Conservation (phyloP, 2,797 vertebrate genomes). For the Poecilia velifera region DNA sequence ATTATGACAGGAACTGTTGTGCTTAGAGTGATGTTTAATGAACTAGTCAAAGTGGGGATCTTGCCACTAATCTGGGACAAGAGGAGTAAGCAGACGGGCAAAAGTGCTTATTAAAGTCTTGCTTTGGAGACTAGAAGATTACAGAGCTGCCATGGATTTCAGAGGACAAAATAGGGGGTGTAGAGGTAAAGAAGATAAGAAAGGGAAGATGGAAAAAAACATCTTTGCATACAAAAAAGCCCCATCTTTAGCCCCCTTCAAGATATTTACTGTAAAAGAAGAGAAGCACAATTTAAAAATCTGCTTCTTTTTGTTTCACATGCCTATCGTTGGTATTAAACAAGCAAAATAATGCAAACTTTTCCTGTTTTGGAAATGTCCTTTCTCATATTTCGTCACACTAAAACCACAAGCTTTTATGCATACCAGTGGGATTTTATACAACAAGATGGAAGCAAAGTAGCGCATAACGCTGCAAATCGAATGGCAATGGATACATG, state of each 20-base stretch:
- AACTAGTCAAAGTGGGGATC: slow-evolving; percentile 19
- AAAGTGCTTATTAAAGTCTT: slow-evolving; percentile 37
- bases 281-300: not conserved
- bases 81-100: slow-evolving; percentile 26
- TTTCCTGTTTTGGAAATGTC: not conserved
- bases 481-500: not conserved
- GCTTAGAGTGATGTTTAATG: slow-evolving; percentile 6
- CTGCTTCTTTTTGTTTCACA: not conserved
- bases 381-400: not conserved
- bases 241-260: not conserved
- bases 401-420: not conserved
- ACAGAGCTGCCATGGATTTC: slow-evolving; percentile 28
- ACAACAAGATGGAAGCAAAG: not conserved
- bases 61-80: slow-evolving; percentile 47
- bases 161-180: not conserved
- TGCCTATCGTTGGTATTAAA: not conserved
- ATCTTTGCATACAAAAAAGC: slow-evolving; percentile 16
- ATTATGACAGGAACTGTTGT: slow-evolving; percentile 2
- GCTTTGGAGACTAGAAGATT: slow-evolving; percentile 49
- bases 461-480: not conserved
- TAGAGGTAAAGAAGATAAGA: slow-evolving; percentile 10
- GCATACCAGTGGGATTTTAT: not conserved
- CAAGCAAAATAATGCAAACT: slow-evolving; percentile 6
- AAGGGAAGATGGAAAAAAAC: slow-evolving; percentile 3
- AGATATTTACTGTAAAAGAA: not conserved